Evolutionary conservation across 2,888 invertebrate species (phyloP), one percentile per base, ranked within the genome.

Genomic region (Galerucella calmariensis): DNA sequence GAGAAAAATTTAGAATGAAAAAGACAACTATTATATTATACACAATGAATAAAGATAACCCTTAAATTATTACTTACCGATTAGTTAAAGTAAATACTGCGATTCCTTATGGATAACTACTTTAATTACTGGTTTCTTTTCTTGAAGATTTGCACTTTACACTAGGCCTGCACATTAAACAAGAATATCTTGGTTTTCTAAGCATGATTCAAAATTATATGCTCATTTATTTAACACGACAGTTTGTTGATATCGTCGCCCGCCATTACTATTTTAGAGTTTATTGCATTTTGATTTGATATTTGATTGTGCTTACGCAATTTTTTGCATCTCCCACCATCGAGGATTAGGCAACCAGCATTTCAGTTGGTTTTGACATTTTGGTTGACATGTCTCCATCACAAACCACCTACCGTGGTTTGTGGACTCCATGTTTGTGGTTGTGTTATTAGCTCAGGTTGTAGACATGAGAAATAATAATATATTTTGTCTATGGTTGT

Each of bases 11-110:
- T 14, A 14, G 4, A 61, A 61, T 35, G 2, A 10, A 27, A 35
- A 11, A 27, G 14, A 20, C 20, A 20, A 20, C 20, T 20, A 20
- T 20, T 20, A 20, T 20, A 20, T 20, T 20, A 20, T 20, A 20
- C 20, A 20, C 20, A 20, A 20, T 20, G 20, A 20, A 20, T 20
- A 20, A 20, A 20, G 27, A 46, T 63, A 63, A 41, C 20, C 16
- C 63, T 44, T 63, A 44, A 41, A 35, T 46, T 11, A 44, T 63
- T 35, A 63, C 63, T 63, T 44, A 63, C 63, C 62, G 6, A 62
- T 62, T 62, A 5, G 48, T 62, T 6, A 62, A 14, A 20, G 35
- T 41, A 41, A 41, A 41, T 41, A 41, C 35, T 9, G 8, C 8
- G 35, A 14, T 58, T 58, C 20, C 27, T 59, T 59, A 27, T 27